Percentiles rank a stretch among this genome's conserved stretches.
Evolutionary conservation across 2,888 invertebrate species (phyloP).

Genomic region (Callimorpha dominula): DNA sequence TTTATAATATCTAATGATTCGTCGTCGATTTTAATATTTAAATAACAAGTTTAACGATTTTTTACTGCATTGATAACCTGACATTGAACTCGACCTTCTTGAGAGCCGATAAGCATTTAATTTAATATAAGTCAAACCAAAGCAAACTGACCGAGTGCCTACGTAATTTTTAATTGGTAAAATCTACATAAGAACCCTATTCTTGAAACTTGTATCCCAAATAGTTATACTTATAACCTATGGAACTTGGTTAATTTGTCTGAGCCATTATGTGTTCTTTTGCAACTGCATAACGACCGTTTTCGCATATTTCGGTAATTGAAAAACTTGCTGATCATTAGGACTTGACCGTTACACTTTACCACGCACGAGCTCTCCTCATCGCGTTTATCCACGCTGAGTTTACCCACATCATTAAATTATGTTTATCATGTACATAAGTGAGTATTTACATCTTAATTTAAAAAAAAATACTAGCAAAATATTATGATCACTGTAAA

Average conservation of each 20-base stretch:
- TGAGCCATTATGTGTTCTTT: not conserved
- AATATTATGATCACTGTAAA: no score
- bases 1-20: not conserved
- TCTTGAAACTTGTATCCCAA: not conserved
- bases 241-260: not conserved
- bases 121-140: slow-evolving; percentile 4
- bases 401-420: not conserved
- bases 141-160: not conserved
- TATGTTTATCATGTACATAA: not conserved
- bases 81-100: slow-evolving; percentile 19
- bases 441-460: no score
- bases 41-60: not conserved
- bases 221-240: not conserved
- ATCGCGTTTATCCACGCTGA: not conserved
- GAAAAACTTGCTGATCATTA: not conserved
- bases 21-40: not conserved
- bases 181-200: not conserved
- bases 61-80: slow-evolving; percentile 17
- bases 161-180: not conserved
- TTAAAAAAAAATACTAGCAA: no score
- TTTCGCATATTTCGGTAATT: not conserved
- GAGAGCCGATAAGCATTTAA: slow-evolving; percentile 7
- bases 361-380: not conserved
- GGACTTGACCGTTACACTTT: not conserved
- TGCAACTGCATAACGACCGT: not conserved